These are phyloP conservation scores for Bombus breviceps DNA, from an alignment of 1,140 invertebrate genomes.

Conservation along the genomic window DNA sequence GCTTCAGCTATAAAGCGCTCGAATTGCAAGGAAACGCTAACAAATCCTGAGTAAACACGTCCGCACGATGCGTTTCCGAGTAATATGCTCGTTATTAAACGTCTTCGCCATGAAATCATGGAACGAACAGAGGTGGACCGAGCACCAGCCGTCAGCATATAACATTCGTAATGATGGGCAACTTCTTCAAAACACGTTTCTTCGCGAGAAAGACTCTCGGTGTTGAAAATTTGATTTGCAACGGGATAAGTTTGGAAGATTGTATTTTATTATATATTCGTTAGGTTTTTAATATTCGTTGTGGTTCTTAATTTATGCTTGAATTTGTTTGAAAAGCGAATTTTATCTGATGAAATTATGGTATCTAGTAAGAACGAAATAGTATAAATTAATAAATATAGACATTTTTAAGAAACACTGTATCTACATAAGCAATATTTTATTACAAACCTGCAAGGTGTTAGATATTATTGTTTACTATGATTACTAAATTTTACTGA, in stretches of 20 bases:
- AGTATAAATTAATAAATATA: not conserved
- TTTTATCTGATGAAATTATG: too few species aligned
- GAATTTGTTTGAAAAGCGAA: too few species aligned
- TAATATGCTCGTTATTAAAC: conserved; percentile 49
- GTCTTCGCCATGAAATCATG: not conserved
- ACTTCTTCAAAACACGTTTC: too few species aligned
- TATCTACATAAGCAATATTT: not conserved
- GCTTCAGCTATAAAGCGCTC: conserved; percentile 13
- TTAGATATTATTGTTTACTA: not conserved
- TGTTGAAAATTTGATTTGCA: too few species aligned
- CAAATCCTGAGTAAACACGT: conserved; percentile 46
- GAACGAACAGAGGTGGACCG: conserved; percentile 9
- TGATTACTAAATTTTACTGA: too few species aligned
- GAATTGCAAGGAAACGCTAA: conserved; percentile 44
- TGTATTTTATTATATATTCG: too few species aligned
- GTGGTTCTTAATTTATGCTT: too few species aligned
- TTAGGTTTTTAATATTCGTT: too few species aligned
- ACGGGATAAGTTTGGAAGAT: too few species aligned
- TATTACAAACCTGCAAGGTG: not conserved
- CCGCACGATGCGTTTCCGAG: conserved; percentile 25
- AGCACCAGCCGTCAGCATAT: not conserved
- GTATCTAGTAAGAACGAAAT: not conserved
- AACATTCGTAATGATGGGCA: too few species aligned
- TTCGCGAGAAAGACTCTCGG: too few species aligned
- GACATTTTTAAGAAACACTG: not conserved